Evolutionary conservation across 92 coral and sea anemone species (phyloP).

Genomic region (Nematostella vectensis): DNA sequence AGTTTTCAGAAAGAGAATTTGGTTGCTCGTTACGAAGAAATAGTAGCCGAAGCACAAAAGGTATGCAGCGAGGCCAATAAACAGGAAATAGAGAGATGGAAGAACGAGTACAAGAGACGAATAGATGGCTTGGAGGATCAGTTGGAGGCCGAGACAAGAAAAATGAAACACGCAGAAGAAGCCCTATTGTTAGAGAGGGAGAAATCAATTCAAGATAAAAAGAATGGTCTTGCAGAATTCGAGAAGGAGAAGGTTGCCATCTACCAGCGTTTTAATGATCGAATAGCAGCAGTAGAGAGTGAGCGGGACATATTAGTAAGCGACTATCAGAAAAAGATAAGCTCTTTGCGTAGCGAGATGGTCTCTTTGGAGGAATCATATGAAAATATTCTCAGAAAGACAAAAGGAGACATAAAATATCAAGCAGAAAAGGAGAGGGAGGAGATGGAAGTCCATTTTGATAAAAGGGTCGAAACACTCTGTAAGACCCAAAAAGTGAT

Average conservation of each 20-base stretch:
- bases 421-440: conserved; percentile 30
- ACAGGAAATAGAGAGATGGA: conserved; percentile 7
- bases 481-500: neutral
- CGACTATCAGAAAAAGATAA: conserved; percentile 20
- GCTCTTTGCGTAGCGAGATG: conserved; percentile 36
- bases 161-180: conserved; percentile 35
- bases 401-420: conserved; percentile 38
- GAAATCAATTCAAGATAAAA: conserved; percentile 20
- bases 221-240: conserved; percentile 17
- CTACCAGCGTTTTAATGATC: conserved; percentile 35
- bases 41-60: neutral
- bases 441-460: conserved; percentile 33
- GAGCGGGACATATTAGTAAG: conserved; percentile 43
- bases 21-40: conserved; percentile 13
- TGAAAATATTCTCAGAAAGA: conserved; percentile 32
- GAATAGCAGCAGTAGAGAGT: conserved; percentile 32
- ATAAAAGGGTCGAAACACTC: conserved; percentile 25
- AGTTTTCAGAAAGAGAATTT: conserved; percentile 11
- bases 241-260: conserved; percentile 34
- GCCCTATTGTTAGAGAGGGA: conserved; percentile 35
- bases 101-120: conserved; percentile 23
- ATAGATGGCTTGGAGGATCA: conserved; percentile 31
- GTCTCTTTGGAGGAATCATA: conserved; percentile 24
- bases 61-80: neutral
- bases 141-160: conserved; percentile 35